Percentiles rank a stretch among this genome's conserved stretches.
These are phyloP conservation scores for Subanguina moxae DNA, from an alignment of 1,140 invertebrate genomes.

Conservation along the genomic window DNA sequence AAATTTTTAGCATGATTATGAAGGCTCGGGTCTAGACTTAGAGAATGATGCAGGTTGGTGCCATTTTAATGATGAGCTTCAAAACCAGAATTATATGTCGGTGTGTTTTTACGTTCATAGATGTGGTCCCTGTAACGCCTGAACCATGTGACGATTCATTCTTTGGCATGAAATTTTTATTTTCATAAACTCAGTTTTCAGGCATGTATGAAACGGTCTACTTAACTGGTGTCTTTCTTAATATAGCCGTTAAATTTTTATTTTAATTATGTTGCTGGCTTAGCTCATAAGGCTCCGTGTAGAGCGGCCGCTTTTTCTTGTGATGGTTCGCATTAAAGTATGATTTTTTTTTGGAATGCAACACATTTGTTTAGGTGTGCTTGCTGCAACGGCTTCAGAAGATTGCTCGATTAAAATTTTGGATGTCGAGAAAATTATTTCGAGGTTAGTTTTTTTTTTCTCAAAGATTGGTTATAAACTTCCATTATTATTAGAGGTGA, in stretches of 20 bases:
- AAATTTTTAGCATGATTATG: conserved; percentile 42
- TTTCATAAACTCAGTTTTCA: neutral
- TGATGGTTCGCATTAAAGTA: conserved; percentile 68
- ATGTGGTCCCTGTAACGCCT: conserved; percentile 70
- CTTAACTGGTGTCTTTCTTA: conserved; percentile 68
- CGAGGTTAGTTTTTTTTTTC: conserved; percentile 59
- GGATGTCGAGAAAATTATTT: conserved; percentile 94
- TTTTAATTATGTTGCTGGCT: too few relatives aligned
- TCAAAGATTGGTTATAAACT: conserved; percentile 60
- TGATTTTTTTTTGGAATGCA: neutral
- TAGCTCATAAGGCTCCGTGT: conserved; percentile 90
- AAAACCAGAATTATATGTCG: too few relatives aligned
- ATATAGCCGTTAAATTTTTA: too few relatives aligned
- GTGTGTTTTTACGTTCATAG: conserved; percentile 55
- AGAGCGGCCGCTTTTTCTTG: conserved; percentile 86
- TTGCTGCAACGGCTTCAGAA: conserved; percentile 94
- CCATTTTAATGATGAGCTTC: too few relatives aligned
- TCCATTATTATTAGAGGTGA: conserved; percentile 66
- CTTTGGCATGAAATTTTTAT: neutral
- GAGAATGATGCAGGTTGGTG: conserved; percentile 77
- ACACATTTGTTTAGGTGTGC: conserved; percentile 65
- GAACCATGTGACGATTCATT: conserved; percentile 78
- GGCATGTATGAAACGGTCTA: conserved; percentile 90
- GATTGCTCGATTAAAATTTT: conserved; percentile 97
- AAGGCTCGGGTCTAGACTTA: conserved; percentile 71